Conservation (phyloP, 1,140 invertebrate genomes). For the Drosophila takahashii region DNA sequence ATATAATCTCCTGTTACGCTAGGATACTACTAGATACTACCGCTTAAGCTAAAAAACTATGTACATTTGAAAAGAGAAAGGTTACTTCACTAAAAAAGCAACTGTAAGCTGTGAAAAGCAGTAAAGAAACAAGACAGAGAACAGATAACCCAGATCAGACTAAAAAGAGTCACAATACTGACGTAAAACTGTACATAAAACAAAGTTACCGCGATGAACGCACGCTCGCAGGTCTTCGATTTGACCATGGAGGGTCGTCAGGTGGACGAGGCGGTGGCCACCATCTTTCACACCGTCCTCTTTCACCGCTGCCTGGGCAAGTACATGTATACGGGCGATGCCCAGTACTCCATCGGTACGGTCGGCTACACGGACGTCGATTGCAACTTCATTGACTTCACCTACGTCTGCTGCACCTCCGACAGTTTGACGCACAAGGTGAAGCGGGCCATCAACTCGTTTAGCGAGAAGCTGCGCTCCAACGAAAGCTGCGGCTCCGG, state of each 20-base stretch:
- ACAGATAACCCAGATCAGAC: not conserved
- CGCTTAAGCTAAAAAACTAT: conserved; percentile 9
- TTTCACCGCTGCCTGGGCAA: conserved; percentile 98
- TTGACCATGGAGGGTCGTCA: conserved; percentile 96
- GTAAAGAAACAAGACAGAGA: not conserved
- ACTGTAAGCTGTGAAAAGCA: conserved; percentile 6
- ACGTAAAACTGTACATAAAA: conserved; percentile 17
- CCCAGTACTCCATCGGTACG: conserved; percentile 97
- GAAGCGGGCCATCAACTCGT: conserved; percentile 92
- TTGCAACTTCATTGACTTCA: conserved; percentile 98
- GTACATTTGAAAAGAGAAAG: conserved; percentile 8
- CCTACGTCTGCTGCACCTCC: conserved; percentile 97
- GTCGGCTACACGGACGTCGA: conserved; percentile 98
- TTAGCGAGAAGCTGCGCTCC: conserved; percentile 93
- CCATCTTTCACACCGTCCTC: conserved; percentile 97
- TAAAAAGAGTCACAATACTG: conserved; percentile 1
- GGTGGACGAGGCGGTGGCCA: conserved; percentile 96
- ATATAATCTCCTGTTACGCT: conserved; percentile 13
- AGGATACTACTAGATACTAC: conserved; percentile 2
- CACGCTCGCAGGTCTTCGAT: conserved; percentile 94
- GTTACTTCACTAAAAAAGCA: conserved; percentile 5
- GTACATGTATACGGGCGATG: conserved; percentile 97
- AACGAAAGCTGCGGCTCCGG: conserved; percentile 90
- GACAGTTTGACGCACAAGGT: conserved; percentile 90
- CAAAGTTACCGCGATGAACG: conserved; percentile 89